Conservation (phyloP, 2,113 vertebrate species). For the Pelecanoides urinatrix region DNA sequence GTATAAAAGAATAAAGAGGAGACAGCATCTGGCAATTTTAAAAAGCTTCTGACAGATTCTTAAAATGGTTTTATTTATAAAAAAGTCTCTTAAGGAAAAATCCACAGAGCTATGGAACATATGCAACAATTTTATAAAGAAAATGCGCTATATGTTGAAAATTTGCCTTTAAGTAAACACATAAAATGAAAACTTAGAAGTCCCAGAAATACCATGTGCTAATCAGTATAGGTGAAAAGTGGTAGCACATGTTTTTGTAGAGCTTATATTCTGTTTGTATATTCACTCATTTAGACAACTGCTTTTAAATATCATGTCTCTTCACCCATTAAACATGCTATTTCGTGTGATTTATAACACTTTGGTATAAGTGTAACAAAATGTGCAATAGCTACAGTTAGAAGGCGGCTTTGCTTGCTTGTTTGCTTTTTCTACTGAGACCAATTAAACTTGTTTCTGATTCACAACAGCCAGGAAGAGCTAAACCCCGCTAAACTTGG, state of each 20-base stretch:
- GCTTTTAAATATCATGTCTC: not conserved
- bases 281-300: not conserved
- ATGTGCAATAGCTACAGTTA: not conserved
- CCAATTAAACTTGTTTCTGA: conserved; percentile 4
- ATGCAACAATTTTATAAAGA: not conserved
- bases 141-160: not conserved
- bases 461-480: conserved; percentile 81
- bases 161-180: not conserved
- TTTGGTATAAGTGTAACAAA: not conserved
- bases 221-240: not conserved
- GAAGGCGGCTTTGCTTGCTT: not conserved
- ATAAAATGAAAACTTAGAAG: not conserved
- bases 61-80: not conserved
- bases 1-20: not conserved
- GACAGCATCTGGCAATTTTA: not conserved
- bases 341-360: not conserved
- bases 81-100: not conserved
- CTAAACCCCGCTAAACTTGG: conserved; percentile 71
- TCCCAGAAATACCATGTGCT: not conserved
- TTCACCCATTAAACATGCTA: not conserved
- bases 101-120: not conserved
- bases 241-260: not conserved
- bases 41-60: not conserved
- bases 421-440: not conserved
- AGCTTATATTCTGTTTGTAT: not conserved